These are phyloP conservation scores for Noctua janthina DNA, from an alignment of 2,888 invertebrate species.

Conservation along the genomic window DNA sequence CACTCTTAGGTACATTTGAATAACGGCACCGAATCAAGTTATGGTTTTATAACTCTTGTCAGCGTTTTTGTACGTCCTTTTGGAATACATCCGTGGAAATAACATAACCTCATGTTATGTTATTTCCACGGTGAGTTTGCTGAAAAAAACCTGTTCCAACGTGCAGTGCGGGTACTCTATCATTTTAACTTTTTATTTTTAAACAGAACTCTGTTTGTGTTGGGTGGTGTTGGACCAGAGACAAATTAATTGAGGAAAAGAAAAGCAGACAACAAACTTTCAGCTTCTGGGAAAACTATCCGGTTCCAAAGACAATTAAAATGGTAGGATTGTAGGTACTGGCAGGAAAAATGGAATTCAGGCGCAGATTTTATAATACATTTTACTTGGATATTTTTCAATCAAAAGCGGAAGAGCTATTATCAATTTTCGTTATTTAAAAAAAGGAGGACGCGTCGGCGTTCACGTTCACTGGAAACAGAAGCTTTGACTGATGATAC, in stretches of 20 bases:
- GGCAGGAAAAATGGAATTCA: neutral
- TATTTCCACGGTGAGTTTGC: too few relatives aligned
- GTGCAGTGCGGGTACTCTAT: neutral
- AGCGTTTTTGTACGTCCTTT: slow-evolving; percentile 25
- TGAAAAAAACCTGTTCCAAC: slow-evolving; percentile 4
- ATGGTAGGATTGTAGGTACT: neutral
- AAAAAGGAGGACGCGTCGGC: slow-evolving; percentile 50
- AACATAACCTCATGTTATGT: too few relatives aligned
- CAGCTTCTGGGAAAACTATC: slow-evolving; percentile 20
- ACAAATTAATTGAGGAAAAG: slow-evolving; percentile 43
- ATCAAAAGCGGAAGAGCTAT: slow-evolving; percentile 22
- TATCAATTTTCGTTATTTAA: slow-evolving; percentile 39
- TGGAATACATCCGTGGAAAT: slow-evolving; percentile 13
- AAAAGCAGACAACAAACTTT: slow-evolving; percentile 4
- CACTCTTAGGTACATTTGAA: slow-evolving; percentile 41
- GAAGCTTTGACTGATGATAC: slow-evolving; percentile 58
- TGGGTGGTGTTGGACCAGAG: slow-evolving; percentile 12
- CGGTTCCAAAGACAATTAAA: slow-evolving; percentile 28
- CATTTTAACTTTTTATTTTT: slow-evolving; percentile 28
- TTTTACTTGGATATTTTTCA: slow-evolving; percentile 16
- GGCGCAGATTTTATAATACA: neutral
- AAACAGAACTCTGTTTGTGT: slow-evolving; percentile 34
- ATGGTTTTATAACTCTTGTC: slow-evolving; percentile 38
- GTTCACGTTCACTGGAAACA: slow-evolving; percentile 46
- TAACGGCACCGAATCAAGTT: slow-evolving; percentile 41